Conservation (phyloP, 2,797 vertebrate genomes). For the Hydrolagus colliei region DNA sequence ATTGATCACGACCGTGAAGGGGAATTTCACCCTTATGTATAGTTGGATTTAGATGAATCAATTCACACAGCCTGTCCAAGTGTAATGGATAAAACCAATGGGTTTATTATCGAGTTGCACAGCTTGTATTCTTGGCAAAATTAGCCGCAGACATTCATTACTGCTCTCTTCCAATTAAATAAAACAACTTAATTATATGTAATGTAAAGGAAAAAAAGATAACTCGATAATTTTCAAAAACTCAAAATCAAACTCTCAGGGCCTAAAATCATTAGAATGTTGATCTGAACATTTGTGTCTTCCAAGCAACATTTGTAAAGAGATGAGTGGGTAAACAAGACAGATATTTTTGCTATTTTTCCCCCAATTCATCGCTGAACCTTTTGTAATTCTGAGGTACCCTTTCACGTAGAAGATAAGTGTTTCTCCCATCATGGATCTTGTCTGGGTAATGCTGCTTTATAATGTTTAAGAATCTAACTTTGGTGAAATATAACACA, state of each 20-base stretch:
- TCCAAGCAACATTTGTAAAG: neutral
- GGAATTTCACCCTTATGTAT: conserved; percentile 22
- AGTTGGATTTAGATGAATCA: conserved; percentile 22
- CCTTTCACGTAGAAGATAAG: neutral
- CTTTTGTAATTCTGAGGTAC: neutral
- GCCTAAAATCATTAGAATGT: neutral
- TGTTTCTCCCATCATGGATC: neutral
- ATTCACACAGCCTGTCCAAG: conserved; percentile 4
- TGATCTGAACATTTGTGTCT: conserved; percentile 15
- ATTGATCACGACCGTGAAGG: conserved; percentile 22
- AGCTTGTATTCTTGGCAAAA: conserved; percentile 26
- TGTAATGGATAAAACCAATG: conserved; percentile 36
- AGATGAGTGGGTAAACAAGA: neutral
- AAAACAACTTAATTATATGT: conserved; percentile 16
- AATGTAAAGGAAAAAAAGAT: neutral
- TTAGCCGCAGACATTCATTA: conserved; percentile 29
- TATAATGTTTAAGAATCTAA: too few species aligned
- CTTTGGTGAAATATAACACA: too few species aligned
- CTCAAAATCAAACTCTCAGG: neutral
- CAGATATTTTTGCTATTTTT: neutral
- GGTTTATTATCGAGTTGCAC: conserved; percentile 33
- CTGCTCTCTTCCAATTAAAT: conserved; percentile 3
- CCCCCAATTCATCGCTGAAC: neutral
- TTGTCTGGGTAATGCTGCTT: neutral
- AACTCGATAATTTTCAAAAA: neutral